Evolutionary conservation across 2,888 invertebrate species (phyloP).

Genomic region (Rhamnusium bicolor): DNA sequence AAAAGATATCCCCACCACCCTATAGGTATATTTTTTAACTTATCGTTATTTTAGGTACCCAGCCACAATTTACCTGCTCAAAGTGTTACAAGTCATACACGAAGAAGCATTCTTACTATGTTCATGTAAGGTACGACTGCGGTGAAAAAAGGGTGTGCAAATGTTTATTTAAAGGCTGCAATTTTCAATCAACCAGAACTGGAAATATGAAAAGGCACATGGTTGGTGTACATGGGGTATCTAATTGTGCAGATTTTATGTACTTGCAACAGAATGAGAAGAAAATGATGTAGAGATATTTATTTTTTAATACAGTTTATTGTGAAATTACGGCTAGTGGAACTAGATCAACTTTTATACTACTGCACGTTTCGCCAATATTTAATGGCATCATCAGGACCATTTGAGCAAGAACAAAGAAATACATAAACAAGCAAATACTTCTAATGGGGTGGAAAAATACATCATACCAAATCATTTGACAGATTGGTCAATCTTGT

Average conservation of each 20-base stretch:
- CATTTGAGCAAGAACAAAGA: too few species aligned
- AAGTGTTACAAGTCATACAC: constrained; percentile 27
- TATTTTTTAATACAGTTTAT: background rate
- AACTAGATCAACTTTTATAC: too few species aligned
- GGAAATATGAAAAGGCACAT: constrained; percentile 50
- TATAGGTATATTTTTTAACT: background rate
- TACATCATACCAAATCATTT: too few species aligned
- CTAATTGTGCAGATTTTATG: constrained; percentile 1
- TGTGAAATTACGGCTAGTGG: too few species aligned
- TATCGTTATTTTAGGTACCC: background rate
- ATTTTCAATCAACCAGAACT: constrained; percentile 56
- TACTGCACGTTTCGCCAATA: too few species aligned
- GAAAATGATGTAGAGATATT: background rate
- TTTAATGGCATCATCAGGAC: too few species aligned
- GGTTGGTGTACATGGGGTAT: constrained; percentile 15
- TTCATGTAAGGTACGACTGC: constrained; percentile 26
- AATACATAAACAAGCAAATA: too few species aligned
- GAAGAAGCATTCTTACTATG: constrained; percentile 23
- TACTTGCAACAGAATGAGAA: background rate
- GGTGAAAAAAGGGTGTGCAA: constrained; percentile 75
- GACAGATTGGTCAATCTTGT: too few species aligned
- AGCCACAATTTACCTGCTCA: constrained; percentile 8
- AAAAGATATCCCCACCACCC: too few species aligned
- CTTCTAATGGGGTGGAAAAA: too few species aligned
- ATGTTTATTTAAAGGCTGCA: constrained; percentile 79